phyloP scores from a whole-genome alignment of 2,888 invertebrate species.

The Teinopalpus imperialis region DNA sequence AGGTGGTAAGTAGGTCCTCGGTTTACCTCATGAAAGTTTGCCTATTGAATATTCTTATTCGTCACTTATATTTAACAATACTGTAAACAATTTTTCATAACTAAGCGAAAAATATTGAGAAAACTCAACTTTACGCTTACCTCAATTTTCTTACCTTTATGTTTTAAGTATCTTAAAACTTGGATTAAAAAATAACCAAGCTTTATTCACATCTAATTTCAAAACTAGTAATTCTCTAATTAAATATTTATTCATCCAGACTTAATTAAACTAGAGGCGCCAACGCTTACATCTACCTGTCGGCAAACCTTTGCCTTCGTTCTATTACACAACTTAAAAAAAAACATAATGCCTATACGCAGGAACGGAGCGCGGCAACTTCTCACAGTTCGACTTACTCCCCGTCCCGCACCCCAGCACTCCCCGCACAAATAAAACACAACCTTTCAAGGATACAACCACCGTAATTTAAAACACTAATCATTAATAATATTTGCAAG shows the following conservation, averaged over 20 bases:
- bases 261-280: slow-evolving; percentile 75
- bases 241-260: slow-evolving; percentile 45
- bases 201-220: not conserved
- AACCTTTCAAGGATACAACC: slow-evolving; percentile 81
- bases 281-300: slow-evolving; percentile 68
- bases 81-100: too few species aligned
- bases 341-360: slow-evolving; percentile 73
- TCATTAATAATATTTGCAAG: slow-evolving; percentile 41
- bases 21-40: too few species aligned
- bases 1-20: too few species aligned
- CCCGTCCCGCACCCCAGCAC: slow-evolving; percentile 41
- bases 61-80: too few species aligned
- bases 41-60: too few species aligned
- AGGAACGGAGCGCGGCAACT: slow-evolving; percentile 64
- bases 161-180: too few species aligned
- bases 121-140: too few species aligned
- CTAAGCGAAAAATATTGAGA: too few species aligned
- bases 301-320: slow-evolving; percentile 69
- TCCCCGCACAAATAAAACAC: slow-evolving; percentile 67
- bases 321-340: slow-evolving; percentile 78
- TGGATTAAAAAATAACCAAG: too few species aligned
- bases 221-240: slow-evolving; percentile 13
- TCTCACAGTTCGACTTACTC: slow-evolving; percentile 66
- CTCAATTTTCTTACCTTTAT: too few species aligned
- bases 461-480: slow-evolving; percentile 66